Evolutionary conservation across 2,888 invertebrate species (phyloP), one percentile per base, ranked within the genome.

Genomic region (Hypomecis atomaria): DNA sequence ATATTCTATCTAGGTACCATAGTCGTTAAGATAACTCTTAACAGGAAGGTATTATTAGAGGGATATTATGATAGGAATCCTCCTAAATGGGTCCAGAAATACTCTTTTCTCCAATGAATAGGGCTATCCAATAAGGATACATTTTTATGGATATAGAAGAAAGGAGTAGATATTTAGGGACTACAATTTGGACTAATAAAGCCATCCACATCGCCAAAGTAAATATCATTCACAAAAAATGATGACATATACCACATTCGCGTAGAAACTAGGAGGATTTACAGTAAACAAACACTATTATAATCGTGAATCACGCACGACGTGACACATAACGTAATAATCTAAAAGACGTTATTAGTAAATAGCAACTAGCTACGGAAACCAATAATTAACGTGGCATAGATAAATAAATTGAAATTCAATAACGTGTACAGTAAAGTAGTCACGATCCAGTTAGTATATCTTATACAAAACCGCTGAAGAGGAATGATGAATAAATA

Each of bases 381-480:
- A 42, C 47, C 47, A 47, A 53, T 48, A 40, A 61, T 50, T 55
- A 56, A 40, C 44, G 47, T n/a, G 45, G 33, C 40, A 56, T 52
- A 38, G 50, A 62, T 50, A 50, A 50, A 13, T 13, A 36, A 42
- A 49, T 13, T 5, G 33, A 10, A 34, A 55, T 42, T 40, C 49
- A 59, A 53, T 44, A n/a, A 58, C 33, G 8, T 48, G 3, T 23
- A 3, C 23, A 23, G 23, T 23, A 23, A 38, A n/a, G 54, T 63
- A 63, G 54, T 63, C 63, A 63, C 44, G 53, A 37, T n/a, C 38
- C 4, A 57, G 40, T 13, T 40, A 57, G 57, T 62, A 33, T 23
- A 33, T 23, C 43, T 11, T 43, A 43, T 0, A 11, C n/a, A 11
- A 43, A 43, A 11, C 6, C 5, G 11, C 43, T 11, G 23, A 23